Base-by-base conservation (phyloP, 1,140 invertebrate genomes). In the Cotesia typhae region DNA sequence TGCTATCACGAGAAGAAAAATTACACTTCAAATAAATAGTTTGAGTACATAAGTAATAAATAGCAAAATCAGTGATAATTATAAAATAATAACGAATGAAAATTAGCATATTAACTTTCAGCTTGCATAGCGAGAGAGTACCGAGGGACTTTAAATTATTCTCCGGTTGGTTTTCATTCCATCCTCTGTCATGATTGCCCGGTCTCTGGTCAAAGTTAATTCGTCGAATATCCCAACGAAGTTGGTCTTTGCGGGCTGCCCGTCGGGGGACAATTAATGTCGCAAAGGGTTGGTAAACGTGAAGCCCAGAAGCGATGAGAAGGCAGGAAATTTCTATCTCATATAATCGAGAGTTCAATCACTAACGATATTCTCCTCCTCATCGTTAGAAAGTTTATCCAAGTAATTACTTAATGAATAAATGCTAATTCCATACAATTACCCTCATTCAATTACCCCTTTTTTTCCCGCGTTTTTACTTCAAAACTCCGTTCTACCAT, bases 171-270 rank as follows among this genome's bases (percentile, higher is more conserved):
- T 36, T 63, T 37, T 38, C 12, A 36, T 38, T 63, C 28, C 4
- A 38, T 63, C 60, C 35, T 38, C 37, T 59, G 9, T 59, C 57
- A 17, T 59, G 17, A 59, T 65, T 65, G 63, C 5, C 63, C 51
- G 47, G 47, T 65, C 63, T 65, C 63, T 51, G 63, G 63, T 65
- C 63, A 65, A 65, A 65, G 63, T 65, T 65, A 65, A 65, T 65
- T 65, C 63, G 20, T 35, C 52, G 52, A 36, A 52, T 66, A 55
- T 12, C 52, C 36, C 4, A 36, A 9, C 12, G 12, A 14, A 67
- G 47, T 67, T 67, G 52, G 66, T 51, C 66, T 67, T 53, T 67
- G 66, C 36, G 35, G 37, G 35, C 36, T 7, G 63, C 3, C 41
- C 41, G 20, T 20, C 57, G 66, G 51, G 36, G 41, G 9, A 55